phyloP scores from a whole-genome alignment of 2,888 invertebrate species.

The Troglohyphantes excavatus region DNA sequence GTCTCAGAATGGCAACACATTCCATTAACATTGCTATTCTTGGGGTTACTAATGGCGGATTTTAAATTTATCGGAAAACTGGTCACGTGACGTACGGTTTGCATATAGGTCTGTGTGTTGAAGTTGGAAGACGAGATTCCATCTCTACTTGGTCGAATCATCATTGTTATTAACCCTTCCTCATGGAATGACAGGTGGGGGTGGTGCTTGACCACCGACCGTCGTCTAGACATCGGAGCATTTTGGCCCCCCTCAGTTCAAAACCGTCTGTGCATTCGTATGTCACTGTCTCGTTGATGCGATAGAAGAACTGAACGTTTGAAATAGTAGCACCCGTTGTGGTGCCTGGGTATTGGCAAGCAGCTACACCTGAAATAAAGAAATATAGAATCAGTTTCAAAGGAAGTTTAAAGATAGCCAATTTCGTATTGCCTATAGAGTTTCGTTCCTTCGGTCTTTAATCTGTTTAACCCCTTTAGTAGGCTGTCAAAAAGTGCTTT shows the following conservation, averaged over 20 bases:
- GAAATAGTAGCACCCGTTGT: conserved; percentile 88
- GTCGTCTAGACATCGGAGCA: conserved; percentile 90
- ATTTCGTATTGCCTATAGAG: too few species aligned
- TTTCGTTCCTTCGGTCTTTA: too few species aligned
- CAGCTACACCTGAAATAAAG: conserved; percentile 86
- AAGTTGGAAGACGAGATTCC: conserved; percentile 63
- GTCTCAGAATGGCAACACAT: too few species aligned
- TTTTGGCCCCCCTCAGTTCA: conserved; percentile 88
- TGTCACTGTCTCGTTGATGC: conserved; percentile 91
- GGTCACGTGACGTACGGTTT: too few species aligned
- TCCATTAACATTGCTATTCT: too few species aligned
- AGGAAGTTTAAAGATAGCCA: too few species aligned
- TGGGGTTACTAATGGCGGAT: too few species aligned
- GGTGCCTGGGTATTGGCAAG: conserved; percentile 93
- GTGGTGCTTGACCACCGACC: conserved; percentile 94
- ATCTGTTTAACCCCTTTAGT: too few species aligned
- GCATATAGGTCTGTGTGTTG: not conserved
- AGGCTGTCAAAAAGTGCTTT: too few species aligned
- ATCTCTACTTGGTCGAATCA: not conserved
- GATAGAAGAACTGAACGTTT: conserved; percentile 93
- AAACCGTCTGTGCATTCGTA: conserved; percentile 92
- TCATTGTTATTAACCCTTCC: conserved; percentile 73
- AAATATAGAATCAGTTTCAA: too few species aligned
- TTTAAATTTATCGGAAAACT: too few species aligned
- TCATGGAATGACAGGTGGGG: conserved; percentile 86